A percentile compares a stretch with the other conserved stretches of the same genome.
Conservation (phyloP, 2,797 vertebrate species). For the Geotria australis region DNA sequence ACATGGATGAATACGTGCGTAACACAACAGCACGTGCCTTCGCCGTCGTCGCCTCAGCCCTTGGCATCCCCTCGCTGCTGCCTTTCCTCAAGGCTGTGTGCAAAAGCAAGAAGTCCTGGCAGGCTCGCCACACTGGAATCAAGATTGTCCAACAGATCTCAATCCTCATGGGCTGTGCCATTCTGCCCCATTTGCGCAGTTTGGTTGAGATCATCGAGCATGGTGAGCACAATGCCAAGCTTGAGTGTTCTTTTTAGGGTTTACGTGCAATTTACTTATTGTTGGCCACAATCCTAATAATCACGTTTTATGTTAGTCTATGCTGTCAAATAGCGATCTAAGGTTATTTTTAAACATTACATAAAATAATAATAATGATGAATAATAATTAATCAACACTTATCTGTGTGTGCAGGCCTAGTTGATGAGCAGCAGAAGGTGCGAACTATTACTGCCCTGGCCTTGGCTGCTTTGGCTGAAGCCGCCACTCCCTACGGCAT, state of each 20-base stretch:
- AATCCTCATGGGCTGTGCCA: constrained; percentile 97
- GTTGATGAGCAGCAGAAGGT: constrained; percentile 98
- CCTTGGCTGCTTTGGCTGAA: constrained; percentile 85
- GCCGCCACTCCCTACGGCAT: constrained; percentile 94
- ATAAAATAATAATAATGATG: no score
- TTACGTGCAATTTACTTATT: neutral
- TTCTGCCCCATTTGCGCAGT: constrained; percentile 89
- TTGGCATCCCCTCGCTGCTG: constrained; percentile 85
- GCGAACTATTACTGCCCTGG: constrained; percentile 86
- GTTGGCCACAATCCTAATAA: neutral
- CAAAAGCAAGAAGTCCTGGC: constrained; percentile 98
- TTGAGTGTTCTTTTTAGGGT: neutral
- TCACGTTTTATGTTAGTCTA: neutral
- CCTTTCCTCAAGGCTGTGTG: constrained; percentile 96
- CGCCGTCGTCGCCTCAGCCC: constrained; percentile 77
- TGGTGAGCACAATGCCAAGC: constrained; percentile 18
- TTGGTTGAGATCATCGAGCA: constrained; percentile 98
- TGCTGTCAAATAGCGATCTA: no score
- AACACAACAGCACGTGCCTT: constrained; percentile 94
- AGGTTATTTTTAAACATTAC: no score
- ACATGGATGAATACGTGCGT: constrained; percentile 96
- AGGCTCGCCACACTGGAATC: constrained; percentile 87
- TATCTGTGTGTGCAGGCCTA: constrained; percentile 21
- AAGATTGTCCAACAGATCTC: constrained; percentile 98
- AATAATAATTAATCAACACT: no score